Conservation (phyloP, 2,113 vertebrate species). For the Cairina moschata region DNA sequence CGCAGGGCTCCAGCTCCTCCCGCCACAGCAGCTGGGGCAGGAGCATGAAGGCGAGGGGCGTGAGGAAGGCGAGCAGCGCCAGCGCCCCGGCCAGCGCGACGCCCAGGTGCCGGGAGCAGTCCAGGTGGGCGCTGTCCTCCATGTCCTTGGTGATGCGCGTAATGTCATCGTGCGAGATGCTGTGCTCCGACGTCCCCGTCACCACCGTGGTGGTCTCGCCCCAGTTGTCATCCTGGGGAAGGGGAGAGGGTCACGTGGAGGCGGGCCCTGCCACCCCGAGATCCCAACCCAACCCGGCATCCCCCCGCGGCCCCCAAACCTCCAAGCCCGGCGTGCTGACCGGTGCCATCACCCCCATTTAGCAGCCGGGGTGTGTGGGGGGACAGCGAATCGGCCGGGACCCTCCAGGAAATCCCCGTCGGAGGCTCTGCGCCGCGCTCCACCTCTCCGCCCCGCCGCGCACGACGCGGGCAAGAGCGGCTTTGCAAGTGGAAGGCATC, state of each 20-base stretch:
- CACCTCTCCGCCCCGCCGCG: background rate
- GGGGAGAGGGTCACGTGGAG: fast-evolving
- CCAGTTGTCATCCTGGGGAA: constrained; percentile 91
- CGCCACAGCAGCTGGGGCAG: constrained; percentile 91
- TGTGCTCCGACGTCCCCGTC: constrained; percentile 93
- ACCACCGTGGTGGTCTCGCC: constrained; percentile 93
- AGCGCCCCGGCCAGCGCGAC: constrained; percentile 80
- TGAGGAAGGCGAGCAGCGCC: constrained; percentile 89
- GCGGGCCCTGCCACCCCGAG: fast-evolving
- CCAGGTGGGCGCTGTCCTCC: constrained; percentile 89
- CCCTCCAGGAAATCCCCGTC: background rate
- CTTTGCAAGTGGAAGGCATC: background rate
- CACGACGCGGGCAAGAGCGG: background rate
- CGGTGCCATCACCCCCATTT: background rate
- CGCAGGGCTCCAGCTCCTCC: constrained; percentile 85
- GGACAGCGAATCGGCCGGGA: fast-evolving
- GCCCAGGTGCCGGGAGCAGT: constrained; percentile 88
- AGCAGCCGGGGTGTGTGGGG: background rate
- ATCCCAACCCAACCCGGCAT: background rate
- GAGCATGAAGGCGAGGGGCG: constrained; percentile 89
- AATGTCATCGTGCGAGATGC: constrained; percentile 93
- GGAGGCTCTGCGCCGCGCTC: background rate
- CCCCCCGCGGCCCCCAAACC: background rate
- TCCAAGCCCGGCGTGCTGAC: background rate
- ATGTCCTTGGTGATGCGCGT: constrained; percentile 91